Base-by-base conservation (phyloP, 1,140 invertebrate species). In the Drosophila orosa region DNA sequence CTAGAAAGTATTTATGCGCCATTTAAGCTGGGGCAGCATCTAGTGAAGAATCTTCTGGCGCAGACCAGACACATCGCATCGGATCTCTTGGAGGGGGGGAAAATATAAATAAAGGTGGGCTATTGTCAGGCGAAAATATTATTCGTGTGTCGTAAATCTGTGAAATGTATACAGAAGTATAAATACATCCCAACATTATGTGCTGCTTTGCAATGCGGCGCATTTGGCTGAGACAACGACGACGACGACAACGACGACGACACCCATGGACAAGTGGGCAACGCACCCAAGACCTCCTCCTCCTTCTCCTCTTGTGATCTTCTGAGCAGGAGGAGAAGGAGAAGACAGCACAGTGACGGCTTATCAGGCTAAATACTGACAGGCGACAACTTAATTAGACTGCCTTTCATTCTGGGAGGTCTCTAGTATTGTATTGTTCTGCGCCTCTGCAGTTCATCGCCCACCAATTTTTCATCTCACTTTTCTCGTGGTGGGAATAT, bases 361-460 rank as follows among this genome's bases (percentile, higher is more conserved):
- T 86, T 81, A 81, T 78, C 81, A 67, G 83, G 58, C 65, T 71
- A 67, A 82, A 69, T 60, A 69, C 68, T 71, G 82, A 85, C 78
- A 85, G 68, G 56, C 61, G 78, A 86, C 83, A 87, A 65, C 48
- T 86, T 87, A 82, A 87, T 86, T 87, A 72, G 69, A 87, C 83
- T 77, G 72, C n/a, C 35, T 24, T 47, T 29, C 25, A 15, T 50
- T 69, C 61, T 76, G 59, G 72, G 78, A 17, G 71, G 78, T 75
- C 50, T 48, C 27, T 63, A 50, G 66, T 52, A 56, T 60, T 63
- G 66, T 52, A 56, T 60, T 63, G 56, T 71, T 52, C 19, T 35
- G 29, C 29, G 37, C 42, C 58, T 80, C 24, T 25, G 50, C 56
- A 71, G 50, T 59, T 73, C 54, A 19, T 19, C 35, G 37, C 19